phyloP scores from a whole-genome alignment of 1,140 invertebrate species.

The Gyrodactylus bullatarudis region DNA sequence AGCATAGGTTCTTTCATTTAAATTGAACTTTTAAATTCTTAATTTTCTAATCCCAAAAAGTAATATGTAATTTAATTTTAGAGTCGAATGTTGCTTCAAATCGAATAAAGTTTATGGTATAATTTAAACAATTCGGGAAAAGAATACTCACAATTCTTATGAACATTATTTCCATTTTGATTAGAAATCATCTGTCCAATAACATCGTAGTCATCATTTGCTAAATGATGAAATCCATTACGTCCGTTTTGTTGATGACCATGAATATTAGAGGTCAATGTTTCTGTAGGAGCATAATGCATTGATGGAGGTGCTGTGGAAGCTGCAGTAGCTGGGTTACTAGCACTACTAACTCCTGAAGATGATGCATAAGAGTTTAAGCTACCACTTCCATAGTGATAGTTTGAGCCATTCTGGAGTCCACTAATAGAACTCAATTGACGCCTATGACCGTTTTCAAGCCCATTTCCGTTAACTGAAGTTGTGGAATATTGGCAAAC shows the following conservation, averaged over 20 bases:
- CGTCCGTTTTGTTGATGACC: neutral
- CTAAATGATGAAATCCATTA: too few species aligned
- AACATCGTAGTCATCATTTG: neutral
- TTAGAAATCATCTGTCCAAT: neutral
- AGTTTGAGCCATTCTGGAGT: neutral
- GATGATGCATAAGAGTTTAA: neutral
- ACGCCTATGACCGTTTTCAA: neutral
- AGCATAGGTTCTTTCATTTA: too few species aligned
- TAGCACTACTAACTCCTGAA: neutral
- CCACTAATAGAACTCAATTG: neutral
- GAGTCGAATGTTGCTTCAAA: too few species aligned
- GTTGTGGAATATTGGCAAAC: neutral
- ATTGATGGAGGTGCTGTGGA: neutral
- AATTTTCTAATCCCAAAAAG: too few species aligned
- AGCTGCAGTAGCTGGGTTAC: neutral
- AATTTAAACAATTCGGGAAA: too few species aligned
- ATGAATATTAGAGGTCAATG: neutral
- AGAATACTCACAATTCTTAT: too few species aligned
- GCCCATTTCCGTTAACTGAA: neutral
- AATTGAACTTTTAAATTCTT: too few species aligned
- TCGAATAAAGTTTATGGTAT: too few species aligned
- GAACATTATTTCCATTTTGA: too few species aligned
- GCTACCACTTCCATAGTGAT: neutral
- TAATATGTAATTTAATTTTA: too few species aligned
- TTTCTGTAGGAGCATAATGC: neutral